These are phyloP conservation scores for Hemiscyllium ocellatum DNA, from an alignment of 2,113 vertebrate species.

Conservation along the genomic window DNA sequence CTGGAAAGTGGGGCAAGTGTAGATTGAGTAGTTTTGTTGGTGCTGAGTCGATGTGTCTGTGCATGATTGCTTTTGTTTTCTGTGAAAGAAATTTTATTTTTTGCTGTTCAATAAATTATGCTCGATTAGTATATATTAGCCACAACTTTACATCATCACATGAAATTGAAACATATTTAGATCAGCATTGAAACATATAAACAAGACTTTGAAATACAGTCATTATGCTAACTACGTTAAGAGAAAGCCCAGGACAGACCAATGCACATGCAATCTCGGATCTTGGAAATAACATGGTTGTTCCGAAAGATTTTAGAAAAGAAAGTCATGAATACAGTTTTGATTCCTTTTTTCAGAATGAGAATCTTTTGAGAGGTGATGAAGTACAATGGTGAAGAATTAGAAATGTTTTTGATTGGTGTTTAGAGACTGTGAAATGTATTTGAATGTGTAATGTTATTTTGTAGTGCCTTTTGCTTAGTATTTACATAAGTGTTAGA, in stretches of 20 bases:
- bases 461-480: neutral
- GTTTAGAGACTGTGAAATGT: neutral
- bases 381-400: neutral
- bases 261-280: neutral
- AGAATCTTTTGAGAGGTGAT: neutral
- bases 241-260: neutral
- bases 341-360: neutral
- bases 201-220: neutral
- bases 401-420: neutral
- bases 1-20: too few relatives aligned
- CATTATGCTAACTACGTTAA: neutral
- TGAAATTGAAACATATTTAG: neutral
- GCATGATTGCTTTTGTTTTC: neutral
- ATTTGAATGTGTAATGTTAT: neutral
- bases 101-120: neutral
- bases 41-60: too few relatives aligned
- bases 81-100: neutral
- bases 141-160: conserved; percentile 30
- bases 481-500: neutral
- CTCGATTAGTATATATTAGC: conserved; percentile 37
- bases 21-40: too few relatives aligned
- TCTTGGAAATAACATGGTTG: neutral
- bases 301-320: neutral
- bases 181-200: neutral
- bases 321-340: neutral